These are phyloP conservation scores for Apotomis turbidana DNA, from an alignment of 2,888 invertebrate species.

Conservation along the genomic window DNA sequence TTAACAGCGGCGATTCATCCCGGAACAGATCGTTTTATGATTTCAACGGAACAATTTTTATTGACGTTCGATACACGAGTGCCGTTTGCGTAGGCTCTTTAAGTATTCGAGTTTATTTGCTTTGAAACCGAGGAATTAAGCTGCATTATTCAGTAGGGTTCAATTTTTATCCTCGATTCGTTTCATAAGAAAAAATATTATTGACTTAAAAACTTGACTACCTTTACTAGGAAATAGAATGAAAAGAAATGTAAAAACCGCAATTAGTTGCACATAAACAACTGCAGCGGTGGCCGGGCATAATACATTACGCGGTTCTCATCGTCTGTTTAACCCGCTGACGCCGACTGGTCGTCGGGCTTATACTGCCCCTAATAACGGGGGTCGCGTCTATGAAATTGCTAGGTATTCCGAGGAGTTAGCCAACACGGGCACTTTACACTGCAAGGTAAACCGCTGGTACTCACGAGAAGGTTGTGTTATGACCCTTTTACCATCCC, in stretches of 20 bases:
- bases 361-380: conserved; percentile 73
- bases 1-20: conserved; percentile 71
- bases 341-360: conserved; percentile 65
- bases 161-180: background rate
- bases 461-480: conserved; percentile 68
- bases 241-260: conserved; percentile 25
- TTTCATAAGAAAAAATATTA: background rate
- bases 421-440: conserved; percentile 62
- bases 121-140: conserved; percentile 11
- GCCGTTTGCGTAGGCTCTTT: conserved; percentile 46
- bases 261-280: conserved; percentile 42
- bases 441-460: conserved; percentile 68
- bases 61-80: conserved; percentile 47
- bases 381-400: conserved; percentile 70
- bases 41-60: conserved; percentile 64
- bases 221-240: conserved; percentile 7
- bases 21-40: conserved; percentile 74
- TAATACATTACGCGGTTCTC: conserved; percentile 63
- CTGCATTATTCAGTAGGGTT: conserved; percentile 14
- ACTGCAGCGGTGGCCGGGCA: conserved; percentile 49
- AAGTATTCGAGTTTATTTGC: conserved; percentile 24
- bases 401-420: conserved; percentile 66
- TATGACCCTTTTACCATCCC: conserved; percentile 65
- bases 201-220: background rate
- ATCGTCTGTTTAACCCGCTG: conserved; percentile 62